phyloP scores from a whole-genome alignment of 2,797 vertebrate genomes.

The Mus spretus region DNA sequence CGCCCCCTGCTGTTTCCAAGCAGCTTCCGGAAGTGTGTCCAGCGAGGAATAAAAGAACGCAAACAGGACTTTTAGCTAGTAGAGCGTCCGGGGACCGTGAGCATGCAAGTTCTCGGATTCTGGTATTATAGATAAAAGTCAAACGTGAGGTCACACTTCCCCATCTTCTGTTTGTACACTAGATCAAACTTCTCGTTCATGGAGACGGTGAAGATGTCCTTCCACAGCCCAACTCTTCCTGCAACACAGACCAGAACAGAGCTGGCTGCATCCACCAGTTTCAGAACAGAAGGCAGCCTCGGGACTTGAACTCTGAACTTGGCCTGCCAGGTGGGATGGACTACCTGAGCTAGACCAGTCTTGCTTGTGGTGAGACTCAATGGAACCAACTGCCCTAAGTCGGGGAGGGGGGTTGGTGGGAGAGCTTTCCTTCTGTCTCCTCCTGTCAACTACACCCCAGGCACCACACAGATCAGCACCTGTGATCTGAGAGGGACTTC shows the following conservation, averaged over 20 bases:
- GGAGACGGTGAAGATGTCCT: slow-evolving; percentile 99
- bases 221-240: slow-evolving; percentile 98
- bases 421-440: not conserved
- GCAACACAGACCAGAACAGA: slow-evolving; percentile 82
- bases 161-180: slow-evolving; percentile 98
- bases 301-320: too few relatives aligned
- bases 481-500: not conserved
- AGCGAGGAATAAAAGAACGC: slow-evolving; percentile 87
- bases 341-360: not conserved
- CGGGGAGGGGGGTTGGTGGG: not conserved
- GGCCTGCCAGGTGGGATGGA: not conserved
- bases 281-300: not conserved
- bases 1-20: slow-evolving; percentile 81
- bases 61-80: slow-evolving; percentile 88
- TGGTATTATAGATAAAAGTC: slow-evolving; percentile 95
- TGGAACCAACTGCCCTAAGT: not conserved
- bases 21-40: slow-evolving; percentile 87
- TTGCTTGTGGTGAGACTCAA: too few relatives aligned
- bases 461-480: fast-evolving
- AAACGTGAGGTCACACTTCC: slow-evolving; percentile 96
- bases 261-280: not conserved
- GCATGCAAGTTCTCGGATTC: slow-evolving; percentile 86
- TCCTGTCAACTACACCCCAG: fast-evolving
- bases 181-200: slow-evolving; percentile 99
- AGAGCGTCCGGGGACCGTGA: slow-evolving; percentile 80